Conservation (phyloP, 2,113 vertebrate genomes). For the Gallinago paraguaiae region DNA sequence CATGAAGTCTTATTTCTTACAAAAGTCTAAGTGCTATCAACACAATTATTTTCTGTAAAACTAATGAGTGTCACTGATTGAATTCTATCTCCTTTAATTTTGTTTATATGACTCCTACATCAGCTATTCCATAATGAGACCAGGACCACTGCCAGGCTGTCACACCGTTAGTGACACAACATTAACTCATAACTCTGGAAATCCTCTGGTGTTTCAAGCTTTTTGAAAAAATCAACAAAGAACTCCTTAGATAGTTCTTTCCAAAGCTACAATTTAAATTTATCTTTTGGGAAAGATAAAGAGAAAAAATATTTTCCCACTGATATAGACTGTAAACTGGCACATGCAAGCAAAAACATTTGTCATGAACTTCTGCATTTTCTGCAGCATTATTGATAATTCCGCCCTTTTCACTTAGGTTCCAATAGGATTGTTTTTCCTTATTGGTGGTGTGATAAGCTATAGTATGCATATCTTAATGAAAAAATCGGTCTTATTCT, state of each 20-base stretch:
- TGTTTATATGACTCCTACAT: background rate
- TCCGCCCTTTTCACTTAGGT: background rate
- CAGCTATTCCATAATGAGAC: background rate
- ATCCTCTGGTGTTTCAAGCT: background rate
- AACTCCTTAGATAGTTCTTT: background rate
- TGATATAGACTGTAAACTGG: background rate
- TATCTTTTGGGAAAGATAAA: background rate
- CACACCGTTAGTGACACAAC: accelerated
- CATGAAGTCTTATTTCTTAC: background rate
- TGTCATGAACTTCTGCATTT: background rate
- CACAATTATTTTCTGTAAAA: background rate
- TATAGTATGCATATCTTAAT: background rate
- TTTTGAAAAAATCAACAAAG: background rate
- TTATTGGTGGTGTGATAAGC: background rate
- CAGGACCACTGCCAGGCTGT: background rate
- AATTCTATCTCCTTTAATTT: background rate
- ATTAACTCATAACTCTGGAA: background rate
- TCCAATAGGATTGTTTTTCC: background rate
- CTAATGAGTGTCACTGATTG: background rate
- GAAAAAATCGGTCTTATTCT: background rate
- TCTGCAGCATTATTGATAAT: background rate
- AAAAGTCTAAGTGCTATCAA: background rate
- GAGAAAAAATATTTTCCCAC: background rate
- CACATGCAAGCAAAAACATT: background rate
- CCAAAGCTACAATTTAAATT: background rate